Conservation (phyloP, 2,888 invertebrate genomes). For the Cartodere bifasciata region DNA sequence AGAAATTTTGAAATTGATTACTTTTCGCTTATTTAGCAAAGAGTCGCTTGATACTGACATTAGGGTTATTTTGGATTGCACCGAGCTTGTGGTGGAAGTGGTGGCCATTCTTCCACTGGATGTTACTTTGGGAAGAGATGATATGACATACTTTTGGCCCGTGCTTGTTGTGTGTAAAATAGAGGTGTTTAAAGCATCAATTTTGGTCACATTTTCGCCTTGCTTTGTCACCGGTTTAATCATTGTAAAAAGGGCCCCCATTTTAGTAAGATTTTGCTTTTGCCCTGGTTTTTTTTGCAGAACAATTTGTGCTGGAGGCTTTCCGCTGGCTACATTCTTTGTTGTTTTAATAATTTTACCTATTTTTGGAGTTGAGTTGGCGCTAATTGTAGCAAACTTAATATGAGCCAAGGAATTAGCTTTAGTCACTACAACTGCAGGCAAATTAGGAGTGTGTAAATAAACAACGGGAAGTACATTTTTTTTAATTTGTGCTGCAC, state of each 20-base stretch:
- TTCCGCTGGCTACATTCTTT: constrained; percentile 16
- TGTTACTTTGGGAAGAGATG: constrained; percentile 47
- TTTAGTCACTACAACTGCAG: constrained; percentile 18
- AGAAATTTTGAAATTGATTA: constrained; percentile 55
- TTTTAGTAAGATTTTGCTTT: too few species aligned
- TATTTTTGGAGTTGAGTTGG: constrained; percentile 14
- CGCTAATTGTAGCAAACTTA: constrained; percentile 14
- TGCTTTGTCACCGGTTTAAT: constrained; percentile 38
- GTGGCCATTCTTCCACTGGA: constrained; percentile 42
- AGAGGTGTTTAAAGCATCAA: constrained; percentile 31
- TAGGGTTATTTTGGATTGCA: constrained; percentile 31
- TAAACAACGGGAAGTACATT: constrained; percentile 46
- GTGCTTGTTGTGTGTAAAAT: constrained; percentile 3
- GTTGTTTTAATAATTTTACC: constrained; percentile 25
- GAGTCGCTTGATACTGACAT: constrained; percentile 24
- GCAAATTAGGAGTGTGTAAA: constrained; percentile 39
- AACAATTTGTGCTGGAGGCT: constrained; percentile 40
- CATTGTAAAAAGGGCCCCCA: constrained; percentile 43
- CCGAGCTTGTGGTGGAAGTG: constrained; percentile 44
- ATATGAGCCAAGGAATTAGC: too few species aligned
- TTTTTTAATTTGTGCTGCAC: constrained; percentile 20
- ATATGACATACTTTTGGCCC: constrained; percentile 42
- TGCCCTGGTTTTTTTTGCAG: constrained; percentile 42
- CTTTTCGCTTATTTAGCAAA: constrained; percentile 36
- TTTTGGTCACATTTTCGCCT: constrained; percentile 23